Evolutionary conservation across 1,140 invertebrate genomes (phyloP).

Genomic region (Solen grandis): DNA sequence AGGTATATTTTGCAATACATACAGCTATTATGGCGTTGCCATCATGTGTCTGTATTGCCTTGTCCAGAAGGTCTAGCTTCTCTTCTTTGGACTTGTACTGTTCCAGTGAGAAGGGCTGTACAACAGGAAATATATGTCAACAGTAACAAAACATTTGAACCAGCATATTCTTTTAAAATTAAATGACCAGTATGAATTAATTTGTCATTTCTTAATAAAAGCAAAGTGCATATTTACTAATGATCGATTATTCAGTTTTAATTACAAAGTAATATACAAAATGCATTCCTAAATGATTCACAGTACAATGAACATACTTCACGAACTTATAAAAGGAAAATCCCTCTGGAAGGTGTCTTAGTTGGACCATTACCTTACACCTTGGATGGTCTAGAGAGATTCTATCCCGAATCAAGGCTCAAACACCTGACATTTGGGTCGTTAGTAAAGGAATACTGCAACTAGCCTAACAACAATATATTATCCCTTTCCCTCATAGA

Average conservation of each 20-base stretch:
- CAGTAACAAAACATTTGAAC: slow-evolving; percentile 47
- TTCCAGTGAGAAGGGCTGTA: slow-evolving; percentile 77
- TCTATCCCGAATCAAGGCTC: not conserved
- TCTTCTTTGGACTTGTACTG: slow-evolving; percentile 77
- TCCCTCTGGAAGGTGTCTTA: not conserved
- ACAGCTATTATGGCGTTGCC: slow-evolving; percentile 80
- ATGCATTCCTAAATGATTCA: too few relatives aligned
- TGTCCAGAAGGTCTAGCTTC: slow-evolving; percentile 78
- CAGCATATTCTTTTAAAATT: too few relatives aligned
- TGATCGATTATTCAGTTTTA: too few relatives aligned
- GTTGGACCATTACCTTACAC: not conserved
- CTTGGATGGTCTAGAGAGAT: not conserved
- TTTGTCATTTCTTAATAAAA: too few relatives aligned
- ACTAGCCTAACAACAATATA: not conserved
- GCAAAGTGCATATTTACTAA: too few relatives aligned
- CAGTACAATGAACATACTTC: too few relatives aligned
- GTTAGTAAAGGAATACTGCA: not conserved
- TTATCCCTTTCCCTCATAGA: not conserved
- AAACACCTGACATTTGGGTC: not conserved
- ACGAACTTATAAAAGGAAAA: too few relatives aligned
- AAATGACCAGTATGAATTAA: too few relatives aligned
- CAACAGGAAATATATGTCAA: too few relatives aligned
- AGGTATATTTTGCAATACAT: slow-evolving; percentile 42
- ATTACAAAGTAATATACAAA: too few relatives aligned
- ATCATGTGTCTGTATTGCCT: slow-evolving; percentile 76